These are phyloP conservation scores for Mesoclemmys tuberculata DNA, from an alignment of 2,113 vertebrate genomes.

Conservation along the genomic window DNA sequence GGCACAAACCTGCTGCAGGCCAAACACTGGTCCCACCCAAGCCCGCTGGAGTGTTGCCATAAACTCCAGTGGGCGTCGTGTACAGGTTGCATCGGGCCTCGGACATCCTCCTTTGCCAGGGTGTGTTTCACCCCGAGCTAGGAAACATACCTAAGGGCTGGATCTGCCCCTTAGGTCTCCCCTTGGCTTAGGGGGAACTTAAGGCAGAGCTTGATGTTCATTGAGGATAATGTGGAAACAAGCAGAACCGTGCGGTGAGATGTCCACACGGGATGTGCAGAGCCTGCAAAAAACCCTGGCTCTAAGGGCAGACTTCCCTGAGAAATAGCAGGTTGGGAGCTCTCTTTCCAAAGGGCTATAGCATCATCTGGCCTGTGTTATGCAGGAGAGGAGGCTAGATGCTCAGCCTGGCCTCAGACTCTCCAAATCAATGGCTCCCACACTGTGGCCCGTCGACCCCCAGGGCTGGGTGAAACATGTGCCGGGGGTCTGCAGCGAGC, in stretches of 20 bases:
- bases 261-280: not conserved
- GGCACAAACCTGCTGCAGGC: too few relatives aligned
- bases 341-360: not conserved
- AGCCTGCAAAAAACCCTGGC: not conserved
- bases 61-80: not conserved
- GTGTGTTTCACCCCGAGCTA: not conserved
- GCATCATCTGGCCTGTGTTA: not conserved
- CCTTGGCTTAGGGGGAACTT: not conserved
- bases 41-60: too few relatives aligned
- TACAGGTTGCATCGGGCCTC: not conserved
- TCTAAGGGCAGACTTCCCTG: not conserved
- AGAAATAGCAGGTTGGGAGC: not conserved
- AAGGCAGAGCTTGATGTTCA: not conserved
- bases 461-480: not conserved
- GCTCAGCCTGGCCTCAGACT: not conserved
- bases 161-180: not conserved
- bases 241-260: not conserved
- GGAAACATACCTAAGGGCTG: not conserved
- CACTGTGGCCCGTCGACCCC: not conserved
- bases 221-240: not conserved
- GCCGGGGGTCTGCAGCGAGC: not conserved
- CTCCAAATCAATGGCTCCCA: not conserved
- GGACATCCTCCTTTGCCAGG: accelerated
- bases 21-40: not conserved
- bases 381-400: not conserved